These are phyloP conservation scores for Fragum fragum DNA, from an alignment of 2,888 invertebrate species.

Conservation along the genomic window DNA sequence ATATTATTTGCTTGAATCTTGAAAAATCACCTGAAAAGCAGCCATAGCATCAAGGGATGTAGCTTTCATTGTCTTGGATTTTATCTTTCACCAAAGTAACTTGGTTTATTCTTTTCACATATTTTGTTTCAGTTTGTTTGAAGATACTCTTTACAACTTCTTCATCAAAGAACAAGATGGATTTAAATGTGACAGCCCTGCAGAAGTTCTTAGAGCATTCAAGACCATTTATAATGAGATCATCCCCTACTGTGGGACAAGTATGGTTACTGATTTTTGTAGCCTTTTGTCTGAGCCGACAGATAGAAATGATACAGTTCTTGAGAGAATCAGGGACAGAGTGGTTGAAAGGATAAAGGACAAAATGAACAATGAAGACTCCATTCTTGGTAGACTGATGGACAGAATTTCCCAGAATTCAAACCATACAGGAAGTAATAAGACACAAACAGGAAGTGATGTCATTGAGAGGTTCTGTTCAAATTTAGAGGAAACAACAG, in stretches of 20 bases:
- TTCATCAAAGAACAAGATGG: conserved; percentile 19
- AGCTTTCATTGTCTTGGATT: too few relatives aligned
- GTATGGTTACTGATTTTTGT: conserved; percentile 4
- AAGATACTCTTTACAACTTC: conserved; percentile 9
- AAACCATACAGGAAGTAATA: conserved; percentile 18
- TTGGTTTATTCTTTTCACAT: neutral
- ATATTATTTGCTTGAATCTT: too few relatives aligned
- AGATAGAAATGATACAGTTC: conserved; percentile 8
- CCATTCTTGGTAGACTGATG: conserved; percentile 4
- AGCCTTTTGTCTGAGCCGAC: neutral
- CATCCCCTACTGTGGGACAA: neutral
- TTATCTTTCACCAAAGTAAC: too few relatives aligned
- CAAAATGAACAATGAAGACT: conserved; percentile 3
- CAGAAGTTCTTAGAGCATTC: conserved; percentile 2
- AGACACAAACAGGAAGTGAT: conserved; percentile 26
- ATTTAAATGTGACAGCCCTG: conserved; percentile 2
- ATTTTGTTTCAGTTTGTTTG: conserved; percentile 21
- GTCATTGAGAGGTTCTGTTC: conserved; percentile 16
- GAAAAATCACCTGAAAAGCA: too few relatives aligned
- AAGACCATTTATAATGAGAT: conserved; percentile 22
- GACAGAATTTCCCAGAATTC: conserved; percentile 10
- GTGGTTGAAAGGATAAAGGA: conserved; percentile 2
- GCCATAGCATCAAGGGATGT: too few relatives aligned
- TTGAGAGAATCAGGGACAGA: conserved; percentile 14
- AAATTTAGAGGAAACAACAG: neutral